Percentiles rank a stretch among this genome's conserved stretches.
Conservation (phyloP, 2,888 invertebrate species). For the Trisateles emortualis region DNA sequence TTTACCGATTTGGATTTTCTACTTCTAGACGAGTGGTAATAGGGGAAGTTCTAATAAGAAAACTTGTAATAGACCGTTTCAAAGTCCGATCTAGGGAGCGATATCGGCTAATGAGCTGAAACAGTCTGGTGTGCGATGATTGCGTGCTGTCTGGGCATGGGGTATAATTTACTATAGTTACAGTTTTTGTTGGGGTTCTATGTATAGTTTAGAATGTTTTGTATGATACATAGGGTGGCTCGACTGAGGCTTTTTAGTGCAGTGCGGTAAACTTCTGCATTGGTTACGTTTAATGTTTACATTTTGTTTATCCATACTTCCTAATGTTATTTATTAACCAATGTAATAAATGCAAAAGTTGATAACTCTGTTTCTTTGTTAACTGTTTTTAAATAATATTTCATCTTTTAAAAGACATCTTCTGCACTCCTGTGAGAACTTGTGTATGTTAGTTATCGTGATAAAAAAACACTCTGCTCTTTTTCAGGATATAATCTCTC, state of each 20-base stretch:
- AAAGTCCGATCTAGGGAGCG: constrained; percentile 72
- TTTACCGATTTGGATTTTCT: constrained; percentile 68
- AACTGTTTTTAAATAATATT: no score
- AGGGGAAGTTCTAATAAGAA: constrained; percentile 85
- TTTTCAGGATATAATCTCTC: no score
- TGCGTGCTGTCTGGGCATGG: constrained; percentile 56
- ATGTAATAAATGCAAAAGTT: no score
- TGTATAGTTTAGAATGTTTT: neutral
- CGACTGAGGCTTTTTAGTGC: neutral
- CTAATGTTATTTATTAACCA: no score
- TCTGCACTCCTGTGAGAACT: no score
- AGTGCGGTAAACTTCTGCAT: neutral
- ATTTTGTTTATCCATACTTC: neutral
- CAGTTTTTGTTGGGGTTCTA: neutral
- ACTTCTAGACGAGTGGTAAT: constrained; percentile 72
- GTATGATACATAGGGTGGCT: neutral
- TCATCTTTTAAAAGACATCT: no score
- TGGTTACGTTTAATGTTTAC: neutral
- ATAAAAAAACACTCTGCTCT: no score
- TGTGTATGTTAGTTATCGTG: no score
- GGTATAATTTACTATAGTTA: constrained; percentile 43
- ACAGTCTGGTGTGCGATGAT: constrained; percentile 59
- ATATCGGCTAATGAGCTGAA: constrained; percentile 79
- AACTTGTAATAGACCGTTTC: constrained; percentile 83
- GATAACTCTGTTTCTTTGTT: no score